Evolutionary conservation across 2,113 vertebrate genomes (phyloP), one percentile per base, ranked within the genome.

Genomic region (Ranitomeya imitator): DNA sequence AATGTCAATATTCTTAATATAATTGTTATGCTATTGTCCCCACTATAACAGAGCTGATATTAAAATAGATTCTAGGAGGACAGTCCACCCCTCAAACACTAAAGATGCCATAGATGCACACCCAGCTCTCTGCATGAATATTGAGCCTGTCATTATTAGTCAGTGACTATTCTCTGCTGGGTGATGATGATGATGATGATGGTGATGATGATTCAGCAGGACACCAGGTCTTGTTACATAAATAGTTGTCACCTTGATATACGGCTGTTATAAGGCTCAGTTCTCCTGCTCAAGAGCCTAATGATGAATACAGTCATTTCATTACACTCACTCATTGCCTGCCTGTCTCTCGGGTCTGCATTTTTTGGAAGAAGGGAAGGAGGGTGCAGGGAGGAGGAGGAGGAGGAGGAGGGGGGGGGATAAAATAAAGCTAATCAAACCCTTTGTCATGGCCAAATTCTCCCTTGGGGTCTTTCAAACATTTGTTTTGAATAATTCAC

Each of bases 401-500:
- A 31, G 26, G 57, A 21, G 55, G 26, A 31, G 26, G 26, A 31
- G 26, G 57, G 18, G 55, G 55, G 83, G 12, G 89, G 91, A 90
- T 85, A 88, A 90, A 90, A 92, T 90, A 93, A 91, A 91, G 89
- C 83, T 90, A 92, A 93, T 91, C 91, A 91, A 93, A 88, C 90
- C 91, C 90, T 92, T 92, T 93, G 92, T 93, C 90, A 80, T 61
- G 88, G 87, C 88, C 91, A 90, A 92, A 92, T 91, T 94, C 92
- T 93, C 93, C 91, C 93, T 92, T 91, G 91, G 91, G 92, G 91
- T 93, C 91, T 91, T 88, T 31, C 87, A 91, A 91, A 92, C 90
- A 92, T 90, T 93, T 93, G 90, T 93, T 91, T 93, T 92, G 90
- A 93, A 92, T 92, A 91, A 92, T 92, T 94, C 91, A 91, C 93